Conservation (phyloP, 2,113 vertebrate genomes). For the Regulus satrapa region DNA sequence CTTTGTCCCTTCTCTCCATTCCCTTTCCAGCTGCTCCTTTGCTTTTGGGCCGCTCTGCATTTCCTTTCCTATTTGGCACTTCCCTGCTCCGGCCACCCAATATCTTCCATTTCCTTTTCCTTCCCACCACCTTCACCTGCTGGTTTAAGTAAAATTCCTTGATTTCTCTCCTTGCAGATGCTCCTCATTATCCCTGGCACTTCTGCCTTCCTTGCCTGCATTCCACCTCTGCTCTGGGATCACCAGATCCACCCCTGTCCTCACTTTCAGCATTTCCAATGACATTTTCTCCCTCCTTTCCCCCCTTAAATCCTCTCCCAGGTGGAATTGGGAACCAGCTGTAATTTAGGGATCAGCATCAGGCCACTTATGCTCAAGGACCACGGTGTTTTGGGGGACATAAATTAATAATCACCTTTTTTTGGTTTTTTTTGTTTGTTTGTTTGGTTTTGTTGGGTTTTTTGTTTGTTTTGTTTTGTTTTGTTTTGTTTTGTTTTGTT, state of each 20-base stretch:
- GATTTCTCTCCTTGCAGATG: background rate
- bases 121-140: background rate
- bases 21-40: background rate
- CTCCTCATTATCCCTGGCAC: background rate
- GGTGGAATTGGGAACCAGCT: background rate
- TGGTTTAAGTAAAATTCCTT: background rate
- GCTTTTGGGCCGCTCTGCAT: background rate
- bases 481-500: no score
- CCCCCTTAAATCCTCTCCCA: background rate
- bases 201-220: rapidly evolving
- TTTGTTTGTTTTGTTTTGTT: no score
- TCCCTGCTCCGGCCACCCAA: background rate
- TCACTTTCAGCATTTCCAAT: background rate
- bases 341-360: background rate
- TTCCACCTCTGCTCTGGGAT: background rate
- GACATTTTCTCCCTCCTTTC: background rate
- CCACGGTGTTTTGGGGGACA: rapidly evolving
- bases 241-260: background rate
- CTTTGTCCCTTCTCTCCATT: background rate
- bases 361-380: background rate
- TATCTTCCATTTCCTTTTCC: background rate
- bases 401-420: background rate
- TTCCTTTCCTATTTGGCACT: background rate
- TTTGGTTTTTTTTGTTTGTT: no score
- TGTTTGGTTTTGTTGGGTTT: no score